Base-by-base conservation (phyloP, 2,797 vertebrate species). In the Tachyglossus aculeatus region DNA sequence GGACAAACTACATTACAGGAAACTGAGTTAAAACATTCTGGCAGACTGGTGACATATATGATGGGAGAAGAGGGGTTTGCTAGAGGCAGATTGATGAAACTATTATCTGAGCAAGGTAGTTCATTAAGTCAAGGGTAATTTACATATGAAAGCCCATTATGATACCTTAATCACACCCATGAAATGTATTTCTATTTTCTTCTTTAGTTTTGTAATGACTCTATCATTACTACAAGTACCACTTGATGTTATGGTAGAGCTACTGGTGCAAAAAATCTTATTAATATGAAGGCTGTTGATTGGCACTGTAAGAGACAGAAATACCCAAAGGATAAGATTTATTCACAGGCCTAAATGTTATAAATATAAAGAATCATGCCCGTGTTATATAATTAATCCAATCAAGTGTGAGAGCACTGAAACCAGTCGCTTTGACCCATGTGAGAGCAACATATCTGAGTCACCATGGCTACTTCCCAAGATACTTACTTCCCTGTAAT, bases 261-360 rank as follows among this genome's bases (percentile, higher is more conserved):
- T 68, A 44, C 15, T 68, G 59, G 27, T 18, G 59, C 53, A 78
- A 58, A 73, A 45, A 75, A 66, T 68, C 53, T 64, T 75, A 81
- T 64, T 77, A 64, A 41, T 44, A 74, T 62, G 43, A 67, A 77
- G 40, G 39, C n/a, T 24, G 25, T 61, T 80, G 73, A 81, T 1
- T 69, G 71, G 51, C 68, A 75, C 24, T 29, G 9, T 74, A 61
- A 74, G 41, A 81, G 59, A 84, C n/a, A 67, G 54, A 88, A 76
- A 51, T 36, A 22, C 72, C 76, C 79, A 31, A 74, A 83, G 34
- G 57, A 36, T 57, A 85, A 82, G 72, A 71, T 64, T 71, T 83
- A 63, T 78, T 71, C 31, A 48, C 24, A 38, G 50, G 29, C 33
- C 41, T 72, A 53, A 53, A 71, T 75, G 67, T 48, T 67, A 55